These are phyloP conservation scores for Sipha maydis DNA, from an alignment of 2,888 invertebrate species.

Conservation along the genomic window DNA sequence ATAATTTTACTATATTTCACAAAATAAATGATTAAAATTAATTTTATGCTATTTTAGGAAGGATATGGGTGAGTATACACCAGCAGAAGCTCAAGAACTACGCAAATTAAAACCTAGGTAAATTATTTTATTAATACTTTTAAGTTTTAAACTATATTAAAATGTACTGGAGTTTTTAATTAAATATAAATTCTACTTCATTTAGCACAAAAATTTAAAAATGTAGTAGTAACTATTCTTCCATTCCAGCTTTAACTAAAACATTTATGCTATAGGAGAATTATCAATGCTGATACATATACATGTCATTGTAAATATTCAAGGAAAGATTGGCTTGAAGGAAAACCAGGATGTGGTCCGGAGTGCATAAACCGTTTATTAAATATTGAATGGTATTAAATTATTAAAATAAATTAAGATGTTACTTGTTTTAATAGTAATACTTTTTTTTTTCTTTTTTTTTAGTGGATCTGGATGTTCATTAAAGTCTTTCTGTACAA, in stretches of 20 bases:
- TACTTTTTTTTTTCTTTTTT: constrained; percentile 65
- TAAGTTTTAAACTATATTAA: neutral
- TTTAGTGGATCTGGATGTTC: constrained; percentile 89
- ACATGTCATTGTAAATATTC: constrained; percentile 91
- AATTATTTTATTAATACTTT: neutral
- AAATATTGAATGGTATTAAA: constrained; percentile 92
- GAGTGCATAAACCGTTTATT: constrained; percentile 95
- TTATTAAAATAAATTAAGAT: neutral
- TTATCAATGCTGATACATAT: constrained; percentile 1
- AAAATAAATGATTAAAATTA: neutral
- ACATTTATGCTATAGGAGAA: neutral
- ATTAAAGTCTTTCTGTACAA: constrained; percentile 90
- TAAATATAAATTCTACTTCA: neutral
- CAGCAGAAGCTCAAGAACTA: constrained; percentile 24
- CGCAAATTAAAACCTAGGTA: constrained; percentile 51
- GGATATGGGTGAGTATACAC: constrained; percentile 31
- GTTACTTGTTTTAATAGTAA: neutral
- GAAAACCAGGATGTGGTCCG: constrained; percentile 90
- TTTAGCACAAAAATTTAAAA: neutral
- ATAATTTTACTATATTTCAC: no score
- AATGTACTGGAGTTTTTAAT: neutral
- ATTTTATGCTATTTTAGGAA: constrained; percentile 18
- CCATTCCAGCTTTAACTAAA: neutral
- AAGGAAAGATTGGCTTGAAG: constrained; percentile 84
- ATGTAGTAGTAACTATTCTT: neutral